A percentile compares a stretch with the other conserved stretches of the same genome.
Conservation (phyloP, 2,113 vertebrate species). For the Tenebrosternarchus preto region DNA sequence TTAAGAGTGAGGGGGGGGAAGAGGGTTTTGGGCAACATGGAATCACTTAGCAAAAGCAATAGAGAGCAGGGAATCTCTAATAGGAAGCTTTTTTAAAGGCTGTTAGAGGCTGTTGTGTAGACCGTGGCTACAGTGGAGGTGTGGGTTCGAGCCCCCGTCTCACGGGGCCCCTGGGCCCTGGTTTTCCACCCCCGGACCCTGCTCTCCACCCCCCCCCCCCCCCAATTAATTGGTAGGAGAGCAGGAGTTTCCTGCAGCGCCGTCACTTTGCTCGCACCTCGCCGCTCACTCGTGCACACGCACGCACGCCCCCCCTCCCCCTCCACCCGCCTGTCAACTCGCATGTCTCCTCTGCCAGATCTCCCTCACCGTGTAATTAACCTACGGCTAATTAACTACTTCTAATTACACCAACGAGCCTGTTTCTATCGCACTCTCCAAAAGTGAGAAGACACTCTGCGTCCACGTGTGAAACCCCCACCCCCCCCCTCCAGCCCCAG, state of each 20-base stretch:
- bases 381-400: conserved; percentile 98
- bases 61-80: conserved; percentile 43
- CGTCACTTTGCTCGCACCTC: conserved; percentile 69
- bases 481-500: conserved; percentile 54
- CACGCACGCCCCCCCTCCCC: conserved; percentile 65
- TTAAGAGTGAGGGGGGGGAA: conserved; percentile 24
- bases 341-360: conserved; percentile 66
- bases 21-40: conserved; percentile 49
- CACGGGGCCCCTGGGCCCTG: no score
- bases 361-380: conserved; percentile 89
- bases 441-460: conserved; percentile 76
- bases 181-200: no score
- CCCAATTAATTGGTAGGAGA: conserved; percentile 79
- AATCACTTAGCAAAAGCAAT: conserved; percentile 55
- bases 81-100: conserved; percentile 56
- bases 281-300: conserved; percentile 63
- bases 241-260: conserved; percentile 77
- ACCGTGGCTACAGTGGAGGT: no score
- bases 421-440: conserved; percentile 87
- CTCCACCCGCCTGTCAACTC: conserved; percentile 37
- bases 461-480: conserved; percentile 56
- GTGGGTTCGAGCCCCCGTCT: no score
- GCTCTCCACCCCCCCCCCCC: conserved; percentile 60
- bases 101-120: conserved; percentile 50
- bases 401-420: conserved; percentile 92